Conservation (phyloP, 2,113 vertebrate genomes). For the Prochilodus magdalenae region DNA sequence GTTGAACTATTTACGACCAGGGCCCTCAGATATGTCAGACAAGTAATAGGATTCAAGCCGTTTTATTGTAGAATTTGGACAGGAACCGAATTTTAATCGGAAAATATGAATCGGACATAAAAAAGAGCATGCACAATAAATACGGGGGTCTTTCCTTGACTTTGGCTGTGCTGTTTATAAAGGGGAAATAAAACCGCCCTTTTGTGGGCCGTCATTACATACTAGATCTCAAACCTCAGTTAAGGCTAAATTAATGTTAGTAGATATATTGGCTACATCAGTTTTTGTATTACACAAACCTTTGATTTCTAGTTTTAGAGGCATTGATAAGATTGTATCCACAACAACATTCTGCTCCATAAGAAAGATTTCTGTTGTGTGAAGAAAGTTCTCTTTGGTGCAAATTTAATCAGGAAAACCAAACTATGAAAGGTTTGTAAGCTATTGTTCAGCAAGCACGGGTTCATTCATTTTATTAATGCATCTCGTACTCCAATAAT, state of each 20-base stretch:
- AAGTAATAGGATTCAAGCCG: conserved; percentile 75
- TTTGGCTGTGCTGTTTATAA: conserved; percentile 33
- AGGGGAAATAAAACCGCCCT: conserved; percentile 15
- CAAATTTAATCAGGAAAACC: no score
- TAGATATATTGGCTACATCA: background rate
- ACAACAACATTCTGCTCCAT: background rate
- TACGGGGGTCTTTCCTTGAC: conserved; percentile 33
- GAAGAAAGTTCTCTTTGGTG: no score
- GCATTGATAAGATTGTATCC: no score
- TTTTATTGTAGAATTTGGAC: conserved; percentile 75
- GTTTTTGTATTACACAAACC: background rate
- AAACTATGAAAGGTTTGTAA: no score
- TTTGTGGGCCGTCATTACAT: conserved; percentile 11
- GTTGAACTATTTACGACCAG: conserved; percentile 76
- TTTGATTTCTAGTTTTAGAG: background rate
- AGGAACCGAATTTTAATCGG: conserved; percentile 65
- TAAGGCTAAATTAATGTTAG: no score
- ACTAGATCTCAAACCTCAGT: background rate
- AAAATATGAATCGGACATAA: conserved; percentile 68
- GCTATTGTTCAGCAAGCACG: no score
- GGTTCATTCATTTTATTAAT: no score
- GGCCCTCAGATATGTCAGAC: conserved; percentile 73
- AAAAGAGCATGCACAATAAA: conserved; percentile 64
- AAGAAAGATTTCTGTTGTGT: no score
- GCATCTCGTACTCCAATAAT: no score